Conservation (phyloP, 2,797 vertebrate species). For the Odontamblyopus rebecca region DNA sequence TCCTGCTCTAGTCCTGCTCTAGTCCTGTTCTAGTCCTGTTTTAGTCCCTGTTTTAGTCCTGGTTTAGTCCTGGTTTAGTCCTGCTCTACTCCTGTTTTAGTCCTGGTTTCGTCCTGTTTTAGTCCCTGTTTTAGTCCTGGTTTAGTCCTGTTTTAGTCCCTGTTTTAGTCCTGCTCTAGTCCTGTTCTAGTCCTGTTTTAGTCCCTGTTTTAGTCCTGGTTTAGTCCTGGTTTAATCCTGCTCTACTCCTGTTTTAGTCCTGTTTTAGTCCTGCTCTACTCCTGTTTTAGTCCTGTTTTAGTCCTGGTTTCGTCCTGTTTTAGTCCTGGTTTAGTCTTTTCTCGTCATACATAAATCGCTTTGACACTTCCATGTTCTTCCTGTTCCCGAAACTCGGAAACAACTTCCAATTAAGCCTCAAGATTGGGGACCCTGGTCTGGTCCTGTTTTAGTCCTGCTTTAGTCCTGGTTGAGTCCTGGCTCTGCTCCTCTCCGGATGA, state of each 20-base stretch:
- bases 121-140: neutral
- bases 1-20: too few relatives aligned
- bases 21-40: too few relatives aligned
- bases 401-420: constrained; percentile 57
- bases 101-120: neutral
- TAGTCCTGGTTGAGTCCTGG: too few relatives aligned
- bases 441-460: neutral
- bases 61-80: too few relatives aligned
- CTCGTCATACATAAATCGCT: constrained; percentile 17
- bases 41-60: too few relatives aligned
- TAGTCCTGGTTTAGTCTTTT: neutral
- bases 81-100: neutral
- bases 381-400: constrained; percentile 54
- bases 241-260: too few relatives aligned
- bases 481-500: too few relatives aligned
- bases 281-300: neutral
- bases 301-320: neutral
- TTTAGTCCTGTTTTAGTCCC: neutral
- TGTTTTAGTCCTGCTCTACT: too few relatives aligned
- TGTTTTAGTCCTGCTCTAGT: neutral
- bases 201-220: too few relatives aligned
- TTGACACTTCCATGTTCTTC: constrained; percentile 16
- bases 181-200: too few relatives aligned
- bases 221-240: too few relatives aligned
- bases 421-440: constrained; percentile 48